phyloP scores from a whole-genome alignment of 2,888 invertebrate genomes.

The Polyploca ridens region DNA sequence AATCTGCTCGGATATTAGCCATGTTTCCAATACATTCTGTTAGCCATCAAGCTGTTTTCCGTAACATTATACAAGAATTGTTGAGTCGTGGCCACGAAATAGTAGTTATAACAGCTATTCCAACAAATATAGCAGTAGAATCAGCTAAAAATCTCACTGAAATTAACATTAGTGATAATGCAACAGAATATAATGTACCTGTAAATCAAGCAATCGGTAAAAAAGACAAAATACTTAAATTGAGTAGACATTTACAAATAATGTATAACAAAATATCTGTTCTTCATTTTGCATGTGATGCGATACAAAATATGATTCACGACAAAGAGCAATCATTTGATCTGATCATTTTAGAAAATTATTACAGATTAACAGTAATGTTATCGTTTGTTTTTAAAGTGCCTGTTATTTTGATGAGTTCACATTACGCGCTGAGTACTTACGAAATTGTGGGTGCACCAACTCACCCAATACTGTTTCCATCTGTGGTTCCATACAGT shows the following conservation, averaged over 20 bases:
- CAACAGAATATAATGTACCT: slow-evolving; percentile 32
- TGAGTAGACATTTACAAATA: slow-evolving; percentile 16
- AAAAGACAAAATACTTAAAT: slow-evolving; percentile 18
- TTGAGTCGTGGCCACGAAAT: slow-evolving; percentile 69
- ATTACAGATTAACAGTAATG: slow-evolving; percentile 24
- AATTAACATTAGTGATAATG: slow-evolving; percentile 55
- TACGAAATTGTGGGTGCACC: slow-evolving; percentile 41
- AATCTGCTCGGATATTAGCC: slow-evolving; percentile 58
- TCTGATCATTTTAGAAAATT: slow-evolving; percentile 35
- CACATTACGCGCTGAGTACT: slow-evolving; percentile 35
- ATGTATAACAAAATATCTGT: slow-evolving; percentile 21
- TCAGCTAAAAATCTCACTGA: slow-evolving; percentile 58
- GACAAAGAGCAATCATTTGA: slow-evolving; percentile 31
- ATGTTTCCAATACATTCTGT: slow-evolving; percentile 59
- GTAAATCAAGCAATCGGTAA: slow-evolving; percentile 20
- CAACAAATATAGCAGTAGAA: slow-evolving; percentile 42
- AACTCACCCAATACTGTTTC: slow-evolving; percentile 44
- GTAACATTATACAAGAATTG: slow-evolving; percentile 59
- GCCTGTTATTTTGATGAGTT: slow-evolving; percentile 45
- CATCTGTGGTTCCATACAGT: slow-evolving; percentile 30
- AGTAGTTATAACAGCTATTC: slow-evolving; percentile 61
- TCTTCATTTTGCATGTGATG: slow-evolving; percentile 29
- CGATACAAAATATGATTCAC: slow-evolving; percentile 33
- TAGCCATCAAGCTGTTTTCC: slow-evolving; percentile 69
- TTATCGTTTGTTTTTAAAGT: slow-evolving; percentile 37